Conservation (phyloP, 23 tunicate genomes). For the Corella eumyota region DNA sequence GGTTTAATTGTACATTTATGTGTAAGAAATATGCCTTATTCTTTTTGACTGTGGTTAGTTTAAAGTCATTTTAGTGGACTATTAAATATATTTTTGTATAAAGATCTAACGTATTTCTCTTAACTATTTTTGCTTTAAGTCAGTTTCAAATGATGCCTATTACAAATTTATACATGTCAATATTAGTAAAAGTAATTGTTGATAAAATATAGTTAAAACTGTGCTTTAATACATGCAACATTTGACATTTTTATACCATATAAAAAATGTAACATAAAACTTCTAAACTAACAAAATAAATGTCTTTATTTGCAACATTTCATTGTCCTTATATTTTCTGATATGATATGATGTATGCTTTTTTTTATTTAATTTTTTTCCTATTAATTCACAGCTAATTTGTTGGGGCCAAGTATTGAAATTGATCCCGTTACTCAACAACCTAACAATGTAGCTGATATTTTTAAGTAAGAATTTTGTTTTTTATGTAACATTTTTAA, state of each 20-base stretch:
- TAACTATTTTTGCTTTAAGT: too few relatives aligned
- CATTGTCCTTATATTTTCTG: background rate
- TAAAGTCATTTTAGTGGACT: too few relatives aligned
- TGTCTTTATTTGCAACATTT: background rate
- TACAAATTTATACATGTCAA: too few relatives aligned
- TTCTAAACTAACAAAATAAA: background rate
- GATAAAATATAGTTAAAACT: too few relatives aligned
- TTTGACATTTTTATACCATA: background rate
- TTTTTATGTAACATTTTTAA: background rate
- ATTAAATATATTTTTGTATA: too few relatives aligned
- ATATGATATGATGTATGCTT: background rate
- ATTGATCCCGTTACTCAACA: conserved; percentile 38
- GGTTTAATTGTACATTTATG: too few relatives aligned
- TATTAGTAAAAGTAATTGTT: too few relatives aligned
- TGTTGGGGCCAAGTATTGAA: conserved; percentile 60
- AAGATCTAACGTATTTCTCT: too few relatives aligned
- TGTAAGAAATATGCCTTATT: too few relatives aligned
- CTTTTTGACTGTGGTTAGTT: too few relatives aligned
- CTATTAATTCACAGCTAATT: conserved; percentile 30
- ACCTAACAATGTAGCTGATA: conserved; percentile 25
- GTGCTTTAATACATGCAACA: too few relatives aligned
- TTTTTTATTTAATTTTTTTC: background rate
- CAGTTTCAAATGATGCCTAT: too few relatives aligned
- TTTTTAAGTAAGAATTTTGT: conserved; percentile 25
- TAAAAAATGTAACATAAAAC: conserved; percentile 2